phyloP scores from a whole-genome alignment of 2,797 vertebrate genomes.

The Crypturellus tataupa region DNA sequence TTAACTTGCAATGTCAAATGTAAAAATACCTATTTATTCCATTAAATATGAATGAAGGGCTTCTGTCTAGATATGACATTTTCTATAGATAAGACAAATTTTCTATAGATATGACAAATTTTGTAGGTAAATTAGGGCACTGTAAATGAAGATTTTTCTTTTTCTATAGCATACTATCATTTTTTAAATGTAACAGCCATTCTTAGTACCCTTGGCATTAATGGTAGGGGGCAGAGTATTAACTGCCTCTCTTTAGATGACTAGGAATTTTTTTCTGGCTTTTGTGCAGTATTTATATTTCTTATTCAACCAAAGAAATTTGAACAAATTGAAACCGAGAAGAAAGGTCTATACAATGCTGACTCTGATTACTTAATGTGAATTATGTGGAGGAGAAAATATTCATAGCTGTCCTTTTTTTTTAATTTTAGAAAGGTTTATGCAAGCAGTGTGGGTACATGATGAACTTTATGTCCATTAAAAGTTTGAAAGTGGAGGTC shows the following conservation, averaged over 20 bases:
- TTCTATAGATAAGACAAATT: too few relatives aligned
- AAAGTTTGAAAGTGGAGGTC: not conserved
- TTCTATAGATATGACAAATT: not conserved
- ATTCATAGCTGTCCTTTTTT: not conserved
- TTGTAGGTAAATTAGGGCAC: not conserved
- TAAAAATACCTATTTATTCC: not conserved
- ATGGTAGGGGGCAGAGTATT: not conserved
- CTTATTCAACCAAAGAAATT: not conserved
- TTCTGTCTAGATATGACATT: not conserved
- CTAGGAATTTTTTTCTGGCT: not conserved
- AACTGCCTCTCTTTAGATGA: not conserved
- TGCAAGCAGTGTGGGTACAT: rapidly evolving
- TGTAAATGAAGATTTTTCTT: not conserved
- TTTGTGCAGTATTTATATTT: not conserved
- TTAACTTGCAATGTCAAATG: not conserved
- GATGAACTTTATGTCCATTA: not conserved
- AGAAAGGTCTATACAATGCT: not conserved
- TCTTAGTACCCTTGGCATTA: not conserved
- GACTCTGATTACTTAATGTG: not conserved
- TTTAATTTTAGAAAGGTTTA: too few relatives aligned
- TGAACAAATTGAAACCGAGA: not conserved
- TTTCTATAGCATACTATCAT: not conserved
- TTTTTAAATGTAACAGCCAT: not conserved
- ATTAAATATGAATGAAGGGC: not conserved
- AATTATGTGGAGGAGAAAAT: not conserved